Evolutionary conservation across 2,797 vertebrate genomes (phyloP).

Genomic region (Bradypus variegatus): DNA sequence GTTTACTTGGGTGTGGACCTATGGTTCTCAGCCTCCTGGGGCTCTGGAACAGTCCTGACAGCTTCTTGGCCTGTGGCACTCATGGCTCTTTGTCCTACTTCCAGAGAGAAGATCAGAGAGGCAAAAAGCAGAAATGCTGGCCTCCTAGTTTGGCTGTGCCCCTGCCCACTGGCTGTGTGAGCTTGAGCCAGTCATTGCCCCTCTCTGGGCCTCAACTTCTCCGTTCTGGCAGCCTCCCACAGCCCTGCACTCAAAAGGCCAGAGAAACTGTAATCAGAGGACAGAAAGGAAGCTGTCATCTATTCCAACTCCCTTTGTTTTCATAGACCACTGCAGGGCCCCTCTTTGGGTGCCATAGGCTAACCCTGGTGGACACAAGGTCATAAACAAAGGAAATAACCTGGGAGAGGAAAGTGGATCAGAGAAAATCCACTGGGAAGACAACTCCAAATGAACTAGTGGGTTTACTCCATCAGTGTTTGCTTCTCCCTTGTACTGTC

Average conservation of each 20-base stretch:
- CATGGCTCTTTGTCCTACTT: conserved; percentile 43
- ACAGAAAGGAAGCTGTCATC: background rate
- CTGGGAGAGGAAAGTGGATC: background rate
- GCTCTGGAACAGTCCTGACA: conserved; percentile 52
- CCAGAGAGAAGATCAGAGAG: conserved; percentile 35
- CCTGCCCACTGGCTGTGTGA: background rate
- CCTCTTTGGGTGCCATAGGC: background rate
- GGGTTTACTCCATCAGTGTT: background rate
- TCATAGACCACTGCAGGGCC: background rate
- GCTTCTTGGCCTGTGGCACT: conserved; percentile 44
- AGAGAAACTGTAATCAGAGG: background rate
- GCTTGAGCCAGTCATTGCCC: background rate
- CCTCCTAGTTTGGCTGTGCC: background rate
- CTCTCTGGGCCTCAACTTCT: conserved; percentile 5
- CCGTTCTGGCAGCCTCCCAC: background rate
- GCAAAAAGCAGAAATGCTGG: background rate
- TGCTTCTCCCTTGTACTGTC: background rate
- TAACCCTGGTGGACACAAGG: background rate
- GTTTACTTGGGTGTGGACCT: conserved; percentile 56
- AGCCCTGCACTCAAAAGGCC: background rate
- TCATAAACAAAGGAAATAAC: background rate
- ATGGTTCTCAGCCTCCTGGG: conserved; percentile 54
- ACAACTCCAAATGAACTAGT: background rate
- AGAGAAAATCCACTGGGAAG: conserved; percentile 14
- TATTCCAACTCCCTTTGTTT: background rate